Conservation (phyloP, 2,113 vertebrate species). For the Xyliphius kryptos region DNA sequence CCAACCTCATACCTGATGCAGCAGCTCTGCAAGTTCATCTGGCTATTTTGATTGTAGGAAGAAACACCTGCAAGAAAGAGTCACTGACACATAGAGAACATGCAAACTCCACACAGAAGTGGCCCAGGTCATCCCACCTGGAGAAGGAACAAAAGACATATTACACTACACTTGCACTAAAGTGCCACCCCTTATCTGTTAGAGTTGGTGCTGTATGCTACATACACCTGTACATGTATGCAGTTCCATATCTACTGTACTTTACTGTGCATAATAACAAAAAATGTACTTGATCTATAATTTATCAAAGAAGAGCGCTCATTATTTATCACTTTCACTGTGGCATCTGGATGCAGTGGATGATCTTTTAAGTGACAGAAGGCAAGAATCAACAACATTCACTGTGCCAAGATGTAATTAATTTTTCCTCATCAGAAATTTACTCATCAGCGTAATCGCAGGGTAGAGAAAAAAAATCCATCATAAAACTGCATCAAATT, state of each 20-base stretch:
- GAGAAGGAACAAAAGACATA: too few species aligned
- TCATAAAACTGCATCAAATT: too few species aligned
- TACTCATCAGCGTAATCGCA: background rate
- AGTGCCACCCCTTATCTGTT: too few species aligned
- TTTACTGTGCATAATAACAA: background rate
- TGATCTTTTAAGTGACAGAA: background rate
- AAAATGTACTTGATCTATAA: background rate
- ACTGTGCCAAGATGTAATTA: background rate
- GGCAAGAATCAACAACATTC: slow-evolving; percentile 1
- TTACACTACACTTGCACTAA: too few species aligned
- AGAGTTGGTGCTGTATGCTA: background rate
- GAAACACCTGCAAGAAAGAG: too few species aligned
- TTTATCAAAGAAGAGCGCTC: background rate
- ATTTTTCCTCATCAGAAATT: background rate
- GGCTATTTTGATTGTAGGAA: too few species aligned
- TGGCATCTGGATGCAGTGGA: slow-evolving; percentile 4
- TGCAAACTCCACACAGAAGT: too few species aligned
- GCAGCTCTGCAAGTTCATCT: too few species aligned
- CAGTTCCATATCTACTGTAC: background rate
- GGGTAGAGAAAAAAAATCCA: background rate
- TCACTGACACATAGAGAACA: too few species aligned
- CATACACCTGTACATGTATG: too few species aligned
- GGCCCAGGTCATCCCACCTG: too few species aligned
- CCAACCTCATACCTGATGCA: too few species aligned
- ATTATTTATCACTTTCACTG: background rate